Evolutionary conservation across 2,797 vertebrate species (phyloP), one percentile per base, ranked within the genome.

Genomic region (Xiphorhynchus erythropygius): DNA sequence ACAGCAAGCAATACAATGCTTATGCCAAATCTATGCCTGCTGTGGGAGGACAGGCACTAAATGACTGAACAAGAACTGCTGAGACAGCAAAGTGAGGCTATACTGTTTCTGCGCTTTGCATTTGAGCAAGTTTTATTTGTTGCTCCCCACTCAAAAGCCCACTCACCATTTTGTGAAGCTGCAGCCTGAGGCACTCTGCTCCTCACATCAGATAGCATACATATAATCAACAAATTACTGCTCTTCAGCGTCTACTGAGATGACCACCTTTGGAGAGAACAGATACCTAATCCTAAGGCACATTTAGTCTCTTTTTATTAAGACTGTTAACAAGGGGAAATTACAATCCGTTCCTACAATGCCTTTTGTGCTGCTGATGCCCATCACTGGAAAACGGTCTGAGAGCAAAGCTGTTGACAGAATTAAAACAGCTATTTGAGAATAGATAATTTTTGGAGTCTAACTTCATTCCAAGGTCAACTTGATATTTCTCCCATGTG

Each of bases 31-130:
- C 79, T 75, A 1, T 44, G 60, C 53, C 68, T 87, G 63, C 60
- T 80, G 79, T 87, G 82, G 79, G 75, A 91, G 71, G 64, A 89
- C 87, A 89, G 64, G 83, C 6, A 7, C 23, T 87, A 83, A 93
- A 74, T 30, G 75, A 65, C 30, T 75, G 87, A 84, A 46, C 23
- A 67, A 70, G 71, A 96, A 77, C 30, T 90, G 88, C 94, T 94
- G 91, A 91, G 75, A 30, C 60, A 89, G 93, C 93, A 92, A 30
- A 86, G 33, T 32, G 46, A 60, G 57, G 15, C 42, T 87, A 9
- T 11, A 42, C 46, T 35, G 4, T n/a, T 93, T 59, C 90, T 77
- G 30, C 35, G 24, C 60, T 85, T 73, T 75, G n/a, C 21, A 50
- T 92, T 52, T 56, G 57, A 80, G 52, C 44, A 30, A 49, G 68